Conservation (phyloP, 2,888 invertebrate genomes). For the Pteria penguin region DNA sequence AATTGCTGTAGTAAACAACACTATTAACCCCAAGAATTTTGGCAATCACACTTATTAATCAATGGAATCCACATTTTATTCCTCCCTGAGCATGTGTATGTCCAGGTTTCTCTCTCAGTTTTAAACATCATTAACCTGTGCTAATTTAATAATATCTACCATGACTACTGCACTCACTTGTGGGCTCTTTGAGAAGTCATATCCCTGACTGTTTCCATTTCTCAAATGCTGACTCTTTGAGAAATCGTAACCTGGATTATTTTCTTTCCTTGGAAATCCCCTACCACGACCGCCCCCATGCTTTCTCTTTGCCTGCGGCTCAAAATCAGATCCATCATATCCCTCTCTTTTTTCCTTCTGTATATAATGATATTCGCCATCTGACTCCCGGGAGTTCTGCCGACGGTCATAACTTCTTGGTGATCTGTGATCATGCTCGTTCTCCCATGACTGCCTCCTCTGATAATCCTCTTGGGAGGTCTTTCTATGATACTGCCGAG, state of each 20-base stretch:
- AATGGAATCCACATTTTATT: too few species aligned
- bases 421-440: background rate
- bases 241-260: slow-evolving; percentile 19
- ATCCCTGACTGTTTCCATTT: slow-evolving; percentile 10
- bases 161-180: background rate
- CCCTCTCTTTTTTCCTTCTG: slow-evolving; percentile 32
- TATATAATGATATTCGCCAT: slow-evolving; percentile 13
- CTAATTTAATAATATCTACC: too few species aligned
- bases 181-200: slow-evolving; percentile 17
- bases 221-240: slow-evolving; percentile 9
- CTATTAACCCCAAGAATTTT: too few species aligned
- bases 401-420: slow-evolving; percentile 3
- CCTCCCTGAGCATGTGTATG: too few species aligned
- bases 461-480: slow-evolving; percentile 12
- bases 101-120: too few species aligned
- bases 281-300: slow-evolving; percentile 27
- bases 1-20: too few species aligned
- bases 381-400: slow-evolving; percentile 14
- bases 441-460: slow-evolving; percentile 6
- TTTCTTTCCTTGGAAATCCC: background rate
- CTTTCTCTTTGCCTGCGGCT: slow-evolving; percentile 33
- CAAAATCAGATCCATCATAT: slow-evolving; percentile 37
- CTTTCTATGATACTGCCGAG: slow-evolving; percentile 1
- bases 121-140: too few species aligned
- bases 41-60: too few species aligned